phyloP scores from a whole-genome alignment of 53 echinoderm and acorn worm species.

The Stichopus horrens region DNA sequence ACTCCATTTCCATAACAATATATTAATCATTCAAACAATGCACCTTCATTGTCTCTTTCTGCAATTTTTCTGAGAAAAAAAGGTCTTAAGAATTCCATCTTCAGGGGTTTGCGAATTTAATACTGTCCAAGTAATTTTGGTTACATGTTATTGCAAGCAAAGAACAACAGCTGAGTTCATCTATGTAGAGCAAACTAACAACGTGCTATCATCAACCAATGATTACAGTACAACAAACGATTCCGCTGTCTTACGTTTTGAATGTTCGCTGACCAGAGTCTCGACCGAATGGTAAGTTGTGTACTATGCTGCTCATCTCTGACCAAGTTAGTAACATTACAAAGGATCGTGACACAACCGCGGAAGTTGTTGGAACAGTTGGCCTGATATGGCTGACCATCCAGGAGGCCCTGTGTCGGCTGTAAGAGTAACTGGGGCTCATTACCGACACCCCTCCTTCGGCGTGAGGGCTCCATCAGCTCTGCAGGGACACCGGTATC shows the following conservation, averaged over 20 bases:
- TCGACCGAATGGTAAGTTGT: not conserved
- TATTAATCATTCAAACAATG: no score
- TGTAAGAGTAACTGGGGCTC: not conserved
- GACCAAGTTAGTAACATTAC: constrained; percentile 5
- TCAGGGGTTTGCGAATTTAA: no score
- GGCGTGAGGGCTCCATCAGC: not conserved
- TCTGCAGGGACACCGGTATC: no score
- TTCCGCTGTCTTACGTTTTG: constrained; percentile 1
- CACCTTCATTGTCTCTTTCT: no score
- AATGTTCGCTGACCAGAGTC: not conserved
- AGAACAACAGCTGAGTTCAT: no score
- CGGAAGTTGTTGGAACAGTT: not conserved
- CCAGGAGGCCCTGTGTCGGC: not conserved
- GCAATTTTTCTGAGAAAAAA: no score
- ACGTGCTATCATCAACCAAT: not conserved
- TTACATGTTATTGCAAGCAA: no score
- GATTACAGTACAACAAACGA: not conserved
- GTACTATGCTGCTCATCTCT: not conserved
- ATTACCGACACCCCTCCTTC: not conserved
- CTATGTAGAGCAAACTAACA: no score
- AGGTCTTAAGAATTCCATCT: no score
- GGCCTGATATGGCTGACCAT: not conserved
- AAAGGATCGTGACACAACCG: constrained; percentile 6
- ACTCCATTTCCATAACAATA: no score
- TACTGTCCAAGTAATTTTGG: no score